These are phyloP conservation scores for Pseudomyrmex gracilis DNA, from an alignment of 1,140 invertebrate species.

Conservation along the genomic window DNA sequence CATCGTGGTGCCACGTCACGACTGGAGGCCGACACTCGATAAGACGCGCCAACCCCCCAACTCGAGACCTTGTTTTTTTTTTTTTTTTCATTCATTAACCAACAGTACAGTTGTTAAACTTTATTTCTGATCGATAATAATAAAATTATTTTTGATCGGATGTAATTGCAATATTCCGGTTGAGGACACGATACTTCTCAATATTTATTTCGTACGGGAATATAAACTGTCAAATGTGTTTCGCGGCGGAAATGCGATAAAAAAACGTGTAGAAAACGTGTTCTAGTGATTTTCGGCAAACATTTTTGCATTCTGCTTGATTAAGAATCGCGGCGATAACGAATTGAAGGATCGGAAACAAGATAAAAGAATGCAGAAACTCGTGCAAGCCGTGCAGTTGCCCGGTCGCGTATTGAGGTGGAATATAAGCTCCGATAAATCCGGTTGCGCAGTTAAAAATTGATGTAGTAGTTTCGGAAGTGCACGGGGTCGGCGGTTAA, in stretches of 20 bases:
- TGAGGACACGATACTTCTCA: background rate
- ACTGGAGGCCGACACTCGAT: conserved; percentile 69
- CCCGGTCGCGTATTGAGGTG: conserved; percentile 25
- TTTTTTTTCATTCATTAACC: conserved; percentile 24
- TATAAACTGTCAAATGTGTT: background rate
- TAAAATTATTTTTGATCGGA: background rate
- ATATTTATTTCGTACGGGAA: background rate
- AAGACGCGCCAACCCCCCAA: conserved; percentile 10
- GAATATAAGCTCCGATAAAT: conserved; percentile 81
- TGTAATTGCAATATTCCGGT: background rate
- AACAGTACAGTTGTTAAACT: background rate
- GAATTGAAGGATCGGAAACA: background rate
- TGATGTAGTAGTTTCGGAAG: conserved; percentile 81
- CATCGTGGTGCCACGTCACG: conserved; percentile 77
- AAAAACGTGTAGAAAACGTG: background rate
- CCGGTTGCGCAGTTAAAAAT: conserved; percentile 80
- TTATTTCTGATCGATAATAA: background rate
- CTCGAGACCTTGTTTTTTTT: conserved; percentile 8
- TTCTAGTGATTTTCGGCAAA: background rate
- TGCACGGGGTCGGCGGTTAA: conserved; percentile 76
- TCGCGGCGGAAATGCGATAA: background rate
- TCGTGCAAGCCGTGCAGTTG: conserved; percentile 46
- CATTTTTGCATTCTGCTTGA: conserved; percentile 31
- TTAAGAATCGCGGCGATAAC: background rate
- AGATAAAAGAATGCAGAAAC: conserved; percentile 36